Percentiles rank a stretch among this genome's conserved stretches.
Conservation (phyloP, 2,113 vertebrate genomes). For the Crocuta crocuta region DNA sequence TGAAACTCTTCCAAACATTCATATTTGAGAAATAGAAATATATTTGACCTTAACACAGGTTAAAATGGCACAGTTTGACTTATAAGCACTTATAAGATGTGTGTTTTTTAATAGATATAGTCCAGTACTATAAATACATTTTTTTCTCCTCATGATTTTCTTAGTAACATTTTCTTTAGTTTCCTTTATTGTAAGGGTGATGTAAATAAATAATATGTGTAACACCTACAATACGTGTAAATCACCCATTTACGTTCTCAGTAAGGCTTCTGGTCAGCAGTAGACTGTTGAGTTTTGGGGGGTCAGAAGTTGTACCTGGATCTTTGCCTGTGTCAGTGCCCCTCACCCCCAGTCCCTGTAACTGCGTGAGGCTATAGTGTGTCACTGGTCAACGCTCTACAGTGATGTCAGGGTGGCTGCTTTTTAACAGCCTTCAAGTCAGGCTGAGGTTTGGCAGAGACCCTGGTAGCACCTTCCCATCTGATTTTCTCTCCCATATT, state of each 20-base stretch:
- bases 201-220: not conserved
- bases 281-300: not conserved
- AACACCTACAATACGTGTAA: not conserved
- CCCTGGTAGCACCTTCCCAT: not conserved
- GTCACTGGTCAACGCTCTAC: not conserved
- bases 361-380: accelerated
- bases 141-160: not conserved
- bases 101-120: not conserved
- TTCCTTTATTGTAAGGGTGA: not conserved
- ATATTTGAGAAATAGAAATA: not conserved
- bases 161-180: not conserved
- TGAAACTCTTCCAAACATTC: not conserved
- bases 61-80: not conserved
- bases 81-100: not conserved
- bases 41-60: not conserved
- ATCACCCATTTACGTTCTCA: not conserved
- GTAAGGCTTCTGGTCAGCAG: not conserved
- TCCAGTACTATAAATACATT: not conserved
- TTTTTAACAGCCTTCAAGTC: not conserved
- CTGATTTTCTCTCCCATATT: not conserved
- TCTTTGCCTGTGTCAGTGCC: not conserved
- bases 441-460: not conserved
- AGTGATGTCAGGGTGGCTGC: not conserved
- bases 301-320: not conserved
- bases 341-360: not conserved